Evolutionary conservation across 1,140 invertebrate genomes (phyloP).

Genomic region (Colletes latitarsis): DNA sequence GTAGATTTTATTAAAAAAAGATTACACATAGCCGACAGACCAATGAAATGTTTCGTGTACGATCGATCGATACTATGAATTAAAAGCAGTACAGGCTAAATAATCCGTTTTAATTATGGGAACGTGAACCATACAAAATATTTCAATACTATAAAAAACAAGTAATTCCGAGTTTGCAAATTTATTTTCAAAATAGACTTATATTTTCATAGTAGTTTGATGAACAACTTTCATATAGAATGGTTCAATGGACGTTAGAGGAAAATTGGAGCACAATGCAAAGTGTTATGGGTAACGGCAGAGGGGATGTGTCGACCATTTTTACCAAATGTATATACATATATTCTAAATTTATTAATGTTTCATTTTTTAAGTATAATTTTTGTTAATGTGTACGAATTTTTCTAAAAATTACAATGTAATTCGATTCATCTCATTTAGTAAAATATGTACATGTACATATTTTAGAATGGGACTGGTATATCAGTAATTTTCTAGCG

Average conservation of each 20-base stretch:
- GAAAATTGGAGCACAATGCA: slow-evolving; percentile 5
- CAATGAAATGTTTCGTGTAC: neutral
- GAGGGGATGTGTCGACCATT: slow-evolving; percentile 23
- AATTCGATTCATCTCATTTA: neutral
- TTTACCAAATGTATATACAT: slow-evolving; percentile 1
- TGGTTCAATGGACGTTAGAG: neutral
- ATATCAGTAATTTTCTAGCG: neutral
- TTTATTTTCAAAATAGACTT: neutral
- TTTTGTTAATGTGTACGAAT: neutral
- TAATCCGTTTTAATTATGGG: neutral
- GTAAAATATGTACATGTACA: too few species aligned
- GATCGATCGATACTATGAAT: neutral
- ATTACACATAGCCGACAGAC: neutral
- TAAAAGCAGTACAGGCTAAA: neutral
- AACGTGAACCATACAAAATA: neutral
- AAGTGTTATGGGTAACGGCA: slow-evolving; percentile 15
- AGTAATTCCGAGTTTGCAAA: neutral
- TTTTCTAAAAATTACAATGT: neutral
- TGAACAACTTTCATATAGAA: neutral
- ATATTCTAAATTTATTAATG: neutral
- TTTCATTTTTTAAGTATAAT: neutral
- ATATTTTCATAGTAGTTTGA: neutral
- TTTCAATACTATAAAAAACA: neutral
- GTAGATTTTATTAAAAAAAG: neutral
- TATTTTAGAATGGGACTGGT: neutral